Conservation (phyloP, 2,113 vertebrate species). For the Chauna torquata region DNA sequence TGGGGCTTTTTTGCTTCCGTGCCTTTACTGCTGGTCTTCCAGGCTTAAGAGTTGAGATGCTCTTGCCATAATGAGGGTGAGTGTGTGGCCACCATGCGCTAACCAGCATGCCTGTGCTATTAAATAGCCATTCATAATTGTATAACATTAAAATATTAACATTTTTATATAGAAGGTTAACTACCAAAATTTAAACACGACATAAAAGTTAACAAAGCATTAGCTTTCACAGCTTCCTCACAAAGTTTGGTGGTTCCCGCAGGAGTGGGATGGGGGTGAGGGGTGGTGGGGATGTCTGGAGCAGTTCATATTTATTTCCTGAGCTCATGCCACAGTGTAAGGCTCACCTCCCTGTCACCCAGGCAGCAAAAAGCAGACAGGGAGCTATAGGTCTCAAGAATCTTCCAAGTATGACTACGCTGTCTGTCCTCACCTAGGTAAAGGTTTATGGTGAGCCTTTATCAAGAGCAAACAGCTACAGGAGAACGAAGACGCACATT, state of each 20-base stretch:
- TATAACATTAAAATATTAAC: background rate
- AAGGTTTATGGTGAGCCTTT: background rate
- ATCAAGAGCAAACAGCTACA: background rate
- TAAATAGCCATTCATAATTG: background rate
- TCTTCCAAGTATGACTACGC: background rate
- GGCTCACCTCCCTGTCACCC: background rate
- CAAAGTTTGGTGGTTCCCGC: background rate
- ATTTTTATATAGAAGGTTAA: background rate
- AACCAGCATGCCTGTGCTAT: background rate
- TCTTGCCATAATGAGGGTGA: background rate
- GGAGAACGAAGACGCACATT: background rate
- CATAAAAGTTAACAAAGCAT: background rate
- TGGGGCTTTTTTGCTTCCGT: background rate
- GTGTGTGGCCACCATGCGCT: rapidly evolving
- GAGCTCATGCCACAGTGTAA: background rate
- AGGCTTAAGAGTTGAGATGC: background rate
- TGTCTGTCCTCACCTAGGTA: background rate
- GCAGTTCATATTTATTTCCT: background rate
- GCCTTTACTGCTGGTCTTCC: background rate
- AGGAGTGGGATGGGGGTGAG: background rate
- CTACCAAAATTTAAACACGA: background rate
- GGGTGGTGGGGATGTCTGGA: background rate
- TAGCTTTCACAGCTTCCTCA: background rate
- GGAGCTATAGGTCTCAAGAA: background rate
- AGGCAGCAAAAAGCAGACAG: background rate